These are phyloP conservation scores for Eudemis profundana DNA, from an alignment of 2,888 invertebrate genomes.

Conservation along the genomic window DNA sequence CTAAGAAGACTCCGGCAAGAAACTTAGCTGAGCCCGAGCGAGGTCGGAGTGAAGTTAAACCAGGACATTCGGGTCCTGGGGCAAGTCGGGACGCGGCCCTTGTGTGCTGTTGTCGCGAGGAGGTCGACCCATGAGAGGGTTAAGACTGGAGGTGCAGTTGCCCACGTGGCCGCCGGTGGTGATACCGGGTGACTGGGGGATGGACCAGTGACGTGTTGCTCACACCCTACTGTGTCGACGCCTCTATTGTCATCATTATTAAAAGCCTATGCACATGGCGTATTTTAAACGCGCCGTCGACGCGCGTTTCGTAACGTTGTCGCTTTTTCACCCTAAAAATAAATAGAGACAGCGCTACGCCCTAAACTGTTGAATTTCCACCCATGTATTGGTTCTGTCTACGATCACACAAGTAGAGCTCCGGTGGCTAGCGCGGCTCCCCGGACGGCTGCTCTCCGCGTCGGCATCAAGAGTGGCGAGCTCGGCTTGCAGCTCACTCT, in stretches of 20 bases:
- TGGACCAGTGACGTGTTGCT: slow-evolving; percentile 1
- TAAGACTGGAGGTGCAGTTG: slow-evolving; percentile 13
- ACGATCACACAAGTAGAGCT: slow-evolving; percentile 8
- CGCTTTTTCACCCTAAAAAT: too few species aligned
- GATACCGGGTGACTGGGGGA: slow-evolving; percentile 5
- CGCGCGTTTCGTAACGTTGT: too few species aligned
- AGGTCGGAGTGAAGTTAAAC: too few species aligned
- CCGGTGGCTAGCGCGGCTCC: slow-evolving; percentile 2
- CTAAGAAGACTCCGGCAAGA: too few species aligned
- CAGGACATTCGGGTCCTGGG: too few species aligned
- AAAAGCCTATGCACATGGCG: too few species aligned
- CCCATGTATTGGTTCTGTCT: slow-evolving; percentile 8
- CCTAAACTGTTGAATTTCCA: slow-evolving; percentile 2
- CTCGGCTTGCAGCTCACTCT: slow-evolving; percentile 14
- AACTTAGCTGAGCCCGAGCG: too few species aligned
- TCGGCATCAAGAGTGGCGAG: slow-evolving; percentile 5
- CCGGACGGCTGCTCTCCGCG: slow-evolving; percentile 1
- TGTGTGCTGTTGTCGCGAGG: too few species aligned
- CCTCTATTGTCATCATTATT: neutral
- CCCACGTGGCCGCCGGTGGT: slow-evolving; percentile 7
- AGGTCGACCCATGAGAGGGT: too few species aligned
- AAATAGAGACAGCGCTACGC: too few species aligned
- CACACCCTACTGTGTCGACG: neutral
- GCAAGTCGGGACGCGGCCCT: too few species aligned
- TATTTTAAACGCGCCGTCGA: too few species aligned